These are phyloP conservation scores for Brachyrhaphis roseni DNA, from an alignment of 2,797 vertebrate genomes.

Conservation along the genomic window DNA sequence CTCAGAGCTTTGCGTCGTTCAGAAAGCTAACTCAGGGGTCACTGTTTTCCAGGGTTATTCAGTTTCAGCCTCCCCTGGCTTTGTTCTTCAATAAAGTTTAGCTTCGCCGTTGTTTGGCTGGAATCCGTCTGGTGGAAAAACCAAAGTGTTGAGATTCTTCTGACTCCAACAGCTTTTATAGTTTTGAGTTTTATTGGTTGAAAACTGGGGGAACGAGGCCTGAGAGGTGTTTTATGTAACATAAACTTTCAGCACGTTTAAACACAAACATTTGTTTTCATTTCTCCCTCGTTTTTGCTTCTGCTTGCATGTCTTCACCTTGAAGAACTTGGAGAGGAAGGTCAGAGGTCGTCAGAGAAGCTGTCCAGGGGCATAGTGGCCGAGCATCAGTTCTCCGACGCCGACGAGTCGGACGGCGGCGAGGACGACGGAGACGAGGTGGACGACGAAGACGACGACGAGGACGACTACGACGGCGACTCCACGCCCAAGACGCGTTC, in stretches of 20 bases:
- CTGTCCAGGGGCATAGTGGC: conserved; percentile 77
- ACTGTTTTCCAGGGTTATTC: background rate
- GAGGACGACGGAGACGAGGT: conserved; percentile 93
- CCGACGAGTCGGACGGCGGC: conserved; percentile 90
- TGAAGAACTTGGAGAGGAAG: conserved; percentile 82
- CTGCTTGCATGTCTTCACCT: conserved; percentile 3
- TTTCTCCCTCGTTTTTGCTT: background rate
- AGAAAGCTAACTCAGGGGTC: background rate
- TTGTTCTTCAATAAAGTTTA: background rate
- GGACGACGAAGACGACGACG: conserved; percentile 95
- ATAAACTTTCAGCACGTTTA: conserved; percentile 12
- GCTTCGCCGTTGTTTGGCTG: conserved; percentile 11
- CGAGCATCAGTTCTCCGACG: conserved; percentile 96
- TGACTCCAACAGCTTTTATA: conserved; percentile 28
- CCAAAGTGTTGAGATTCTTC: conserved; percentile 14
- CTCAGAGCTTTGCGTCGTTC: too few species aligned
- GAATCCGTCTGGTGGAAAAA: conserved; percentile 16
- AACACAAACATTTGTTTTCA: background rate
- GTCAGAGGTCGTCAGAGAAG: conserved; percentile 86
- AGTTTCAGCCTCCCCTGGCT: conserved; percentile 14
- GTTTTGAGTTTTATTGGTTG: conserved; percentile 38
- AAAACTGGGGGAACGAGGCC: conserved; percentile 49
- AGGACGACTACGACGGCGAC: conserved; percentile 95
- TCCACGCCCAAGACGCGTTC: conserved; percentile 94
- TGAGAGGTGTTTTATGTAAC: conserved; percentile 26